Percentiles rank a stretch among this genome's conserved stretches.
Conservation (phyloP, 2,888 invertebrate genomes). For the Macropis europaea region DNA sequence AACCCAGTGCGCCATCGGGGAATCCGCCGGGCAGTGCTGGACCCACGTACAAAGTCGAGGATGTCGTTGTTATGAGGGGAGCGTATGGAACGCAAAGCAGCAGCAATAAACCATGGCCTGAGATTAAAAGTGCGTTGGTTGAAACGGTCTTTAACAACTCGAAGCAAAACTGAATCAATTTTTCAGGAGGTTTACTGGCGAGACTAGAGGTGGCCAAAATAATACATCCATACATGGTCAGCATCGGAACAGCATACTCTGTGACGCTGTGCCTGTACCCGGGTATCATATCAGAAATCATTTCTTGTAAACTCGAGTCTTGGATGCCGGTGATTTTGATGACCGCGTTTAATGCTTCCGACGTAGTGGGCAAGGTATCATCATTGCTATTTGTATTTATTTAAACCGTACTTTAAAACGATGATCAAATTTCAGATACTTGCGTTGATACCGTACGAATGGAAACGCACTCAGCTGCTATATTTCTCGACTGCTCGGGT, state of each 20-base stretch:
- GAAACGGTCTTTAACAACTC: neutral
- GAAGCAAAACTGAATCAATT: neutral
- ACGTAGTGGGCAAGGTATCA: conserved; percentile 90
- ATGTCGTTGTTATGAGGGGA: conserved; percentile 85
- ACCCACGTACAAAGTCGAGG: conserved; percentile 88
- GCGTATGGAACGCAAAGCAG: conserved; percentile 78
- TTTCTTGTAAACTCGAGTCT: conserved; percentile 89
- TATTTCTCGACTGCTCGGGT: conserved; percentile 88
- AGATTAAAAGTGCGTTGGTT: conserved; percentile 81
- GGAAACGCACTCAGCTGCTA: conserved; percentile 90
- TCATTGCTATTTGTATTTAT: neutral
- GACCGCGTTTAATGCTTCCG: conserved; percentile 93
- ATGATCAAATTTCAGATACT: conserved; percentile 85
- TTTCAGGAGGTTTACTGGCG: conserved; percentile 85
- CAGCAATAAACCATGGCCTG: conserved; percentile 80
- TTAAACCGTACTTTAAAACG: too few species aligned
- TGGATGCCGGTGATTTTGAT: conserved; percentile 97
- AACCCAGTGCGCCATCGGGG: conserved; percentile 84
- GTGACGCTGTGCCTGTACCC: conserved; percentile 94
- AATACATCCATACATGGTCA: conserved; percentile 95
- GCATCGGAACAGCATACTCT: conserved; percentile 93
- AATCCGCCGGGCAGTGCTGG: conserved; percentile 80
- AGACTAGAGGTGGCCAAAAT: conserved; percentile 91
- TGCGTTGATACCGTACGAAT: conserved; percentile 90
- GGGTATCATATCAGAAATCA: conserved; percentile 93